Percentiles rank a stretch among this genome's conserved stretches.
These are phyloP conservation scores for Ferrisia virgata DNA, from an alignment of 2,888 invertebrate species.

Conservation along the genomic window DNA sequence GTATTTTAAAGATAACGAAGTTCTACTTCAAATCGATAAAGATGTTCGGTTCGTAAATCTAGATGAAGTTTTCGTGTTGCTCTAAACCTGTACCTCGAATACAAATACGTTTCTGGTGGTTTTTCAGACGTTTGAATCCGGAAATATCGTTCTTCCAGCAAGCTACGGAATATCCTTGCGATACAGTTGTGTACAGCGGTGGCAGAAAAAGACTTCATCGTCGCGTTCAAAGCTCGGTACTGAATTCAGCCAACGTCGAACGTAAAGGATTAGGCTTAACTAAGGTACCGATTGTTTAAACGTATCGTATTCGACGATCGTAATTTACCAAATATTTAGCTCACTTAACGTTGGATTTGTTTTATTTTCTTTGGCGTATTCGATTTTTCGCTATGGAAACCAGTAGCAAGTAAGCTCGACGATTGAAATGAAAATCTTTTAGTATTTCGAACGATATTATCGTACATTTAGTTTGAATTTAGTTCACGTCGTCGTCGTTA, in stretches of 20 bases:
- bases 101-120: slow-evolving; percentile 4
- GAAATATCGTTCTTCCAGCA: slow-evolving; percentile 97
- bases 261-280: slow-evolving; percentile 82
- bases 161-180: slow-evolving; percentile 86
- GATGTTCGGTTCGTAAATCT: slow-evolving; percentile 80
- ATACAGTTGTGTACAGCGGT: slow-evolving; percentile 72
- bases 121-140: slow-evolving; percentile 80
- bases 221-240: slow-evolving; percentile 79
- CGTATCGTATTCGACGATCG: not conserved
- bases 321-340: not conserved
- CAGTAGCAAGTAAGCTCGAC: slow-evolving; percentile 32
- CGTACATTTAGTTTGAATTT: too few relatives aligned
- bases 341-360: not conserved
- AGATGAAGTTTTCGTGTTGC: too few relatives aligned
- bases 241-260: slow-evolving; percentile 84
- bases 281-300: slow-evolving; percentile 64
- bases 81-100: too few relatives aligned
- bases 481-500: too few relatives aligned
- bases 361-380: not conserved
- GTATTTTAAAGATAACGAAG: slow-evolving; percentile 96
- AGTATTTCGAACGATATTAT: too few relatives aligned
- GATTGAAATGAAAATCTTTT: too few relatives aligned
- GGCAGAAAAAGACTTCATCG: slow-evolving; percentile 81
- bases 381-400: not conserved
- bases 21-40: slow-evolving; percentile 94